Conservation (phyloP, 1,140 invertebrate species). For the Eriocheir sinensis region DNA sequence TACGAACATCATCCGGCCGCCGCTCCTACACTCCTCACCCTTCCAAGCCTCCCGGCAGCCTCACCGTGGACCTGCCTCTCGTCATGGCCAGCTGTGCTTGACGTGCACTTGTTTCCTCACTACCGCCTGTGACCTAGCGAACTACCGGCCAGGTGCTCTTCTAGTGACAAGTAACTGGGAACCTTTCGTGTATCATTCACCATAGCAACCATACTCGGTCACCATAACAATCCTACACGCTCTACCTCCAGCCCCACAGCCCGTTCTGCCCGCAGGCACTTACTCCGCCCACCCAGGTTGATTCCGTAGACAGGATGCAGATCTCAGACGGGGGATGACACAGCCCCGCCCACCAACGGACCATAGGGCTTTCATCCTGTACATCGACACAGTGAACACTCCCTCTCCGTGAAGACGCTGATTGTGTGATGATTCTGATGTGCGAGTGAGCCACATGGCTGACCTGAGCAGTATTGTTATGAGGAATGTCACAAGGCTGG, state of each 20-base stretch:
- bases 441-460: not conserved
- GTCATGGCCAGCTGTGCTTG: not conserved
- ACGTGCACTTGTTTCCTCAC: not conserved
- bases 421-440: not conserved
- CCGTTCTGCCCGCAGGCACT: not conserved
- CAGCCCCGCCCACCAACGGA: constrained; percentile 12
- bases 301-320: constrained; percentile 33
- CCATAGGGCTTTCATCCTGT: constrained; percentile 1
- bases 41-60: not conserved
- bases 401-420: not conserved
- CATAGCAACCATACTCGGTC: constrained; percentile 9
- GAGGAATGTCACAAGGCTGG: not conserved
- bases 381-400: not conserved
- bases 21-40: not conserved
- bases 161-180: not conserved
- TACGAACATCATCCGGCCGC: not conserved
- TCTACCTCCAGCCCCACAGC: not conserved
- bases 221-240: not conserved
- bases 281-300: constrained; percentile 29
- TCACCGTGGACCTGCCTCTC: not conserved
- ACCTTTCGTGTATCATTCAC: not conserved
- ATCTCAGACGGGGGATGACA: constrained; percentile 31
- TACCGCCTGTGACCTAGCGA: not conserved
- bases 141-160: not conserved
- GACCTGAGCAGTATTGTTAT: not conserved